Base-by-base conservation (phyloP, 2,888 invertebrate genomes). In the Serripes groenlandicus region DNA sequence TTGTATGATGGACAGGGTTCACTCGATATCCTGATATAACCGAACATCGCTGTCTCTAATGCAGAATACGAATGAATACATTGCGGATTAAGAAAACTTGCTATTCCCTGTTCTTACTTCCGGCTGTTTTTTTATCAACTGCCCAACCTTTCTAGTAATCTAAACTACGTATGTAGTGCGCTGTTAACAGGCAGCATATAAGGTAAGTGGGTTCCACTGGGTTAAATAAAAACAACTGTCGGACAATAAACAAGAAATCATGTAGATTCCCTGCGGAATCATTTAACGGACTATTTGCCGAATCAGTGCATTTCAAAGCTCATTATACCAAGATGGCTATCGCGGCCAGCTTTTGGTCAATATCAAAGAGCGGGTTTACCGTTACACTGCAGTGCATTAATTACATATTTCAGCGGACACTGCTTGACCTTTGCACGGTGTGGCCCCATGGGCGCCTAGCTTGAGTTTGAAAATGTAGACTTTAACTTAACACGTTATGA, bases 401-500 rank as follows among this genome's bases (percentile, higher is more conserved):
- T 74, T 74, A 56, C 56, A 75, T 68, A 54, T 68, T 68, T 68
- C 75, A 35, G 26, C 75, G 68, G 68, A 34, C 75, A 35, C 23
- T 54, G 7, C 75, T 30, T 68, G 75, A 54, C 75, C 66, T 35
- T 54, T 23, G 30, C 68, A 75, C 62, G 52, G 37, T 74, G 64
- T 32, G 54, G 15, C 32, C 49, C 32, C 32, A 62, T 34, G 62
- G 34, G n/a, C n/a, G 21, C 69, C 52, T 52, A 52, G 74, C 64
- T 30, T 42, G 74, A 62, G 28, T 37, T 28, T 49, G 49, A 64
- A n/a, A 49, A 74, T 62, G 62, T 74, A 74, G 74, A 74, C 64
- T 62, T 75, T 30, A 75, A 75, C 54, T 23, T 66, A 79, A 83
- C 79, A 79, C 79, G 79, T 79, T 69, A 70, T 73, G 83, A 56